These are phyloP conservation scores for Abrostola triplasia DNA, from an alignment of 2,888 invertebrate genomes.

Conservation along the genomic window DNA sequence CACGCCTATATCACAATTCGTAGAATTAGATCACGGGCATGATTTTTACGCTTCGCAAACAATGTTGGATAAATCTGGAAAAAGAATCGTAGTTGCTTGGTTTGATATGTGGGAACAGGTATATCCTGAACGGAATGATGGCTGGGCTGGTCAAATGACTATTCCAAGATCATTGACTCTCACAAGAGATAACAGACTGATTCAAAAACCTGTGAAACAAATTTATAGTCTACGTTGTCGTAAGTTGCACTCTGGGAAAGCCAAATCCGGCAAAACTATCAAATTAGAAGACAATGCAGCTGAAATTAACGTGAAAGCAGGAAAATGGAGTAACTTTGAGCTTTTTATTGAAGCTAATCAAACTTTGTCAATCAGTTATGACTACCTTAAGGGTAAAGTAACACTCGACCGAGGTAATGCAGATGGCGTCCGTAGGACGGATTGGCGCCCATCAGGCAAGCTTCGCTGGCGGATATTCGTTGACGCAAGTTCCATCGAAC, in stretches of 20 bases:
- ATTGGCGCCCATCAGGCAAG: conserved; percentile 65
- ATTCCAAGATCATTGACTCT: conserved; percentile 73
- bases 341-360: conserved; percentile 64
- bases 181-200: conserved; percentile 57
- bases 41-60: conserved; percentile 84
- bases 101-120: conserved; percentile 79
- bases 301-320: conserved; percentile 65
- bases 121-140: conserved; percentile 76
- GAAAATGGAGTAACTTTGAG: conserved; percentile 54
- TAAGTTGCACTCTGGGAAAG: conserved; percentile 56
- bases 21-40: conserved; percentile 77
- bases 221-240: conserved; percentile 52
- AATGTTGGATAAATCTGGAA: conserved; percentile 61
- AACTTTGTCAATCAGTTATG: conserved; percentile 67
- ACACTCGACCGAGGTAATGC: conserved; percentile 74
- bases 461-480: conserved; percentile 65
- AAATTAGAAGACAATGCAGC: conserved; percentile 66
- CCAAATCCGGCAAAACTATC: conserved; percentile 42
- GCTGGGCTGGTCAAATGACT: conserved; percentile 80
- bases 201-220: conserved; percentile 72
- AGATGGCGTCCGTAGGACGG: conserved; percentile 71
- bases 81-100: conserved; percentile 79
- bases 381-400: conserved; percentile 57
- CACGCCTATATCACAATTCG: conserved; percentile 65
- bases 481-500: conserved; percentile 76